A percentile compares a stretch with the other conserved stretches of the same genome.
Conservation (phyloP, 2,797 vertebrate genomes). For the Podargus strigoides region DNA sequence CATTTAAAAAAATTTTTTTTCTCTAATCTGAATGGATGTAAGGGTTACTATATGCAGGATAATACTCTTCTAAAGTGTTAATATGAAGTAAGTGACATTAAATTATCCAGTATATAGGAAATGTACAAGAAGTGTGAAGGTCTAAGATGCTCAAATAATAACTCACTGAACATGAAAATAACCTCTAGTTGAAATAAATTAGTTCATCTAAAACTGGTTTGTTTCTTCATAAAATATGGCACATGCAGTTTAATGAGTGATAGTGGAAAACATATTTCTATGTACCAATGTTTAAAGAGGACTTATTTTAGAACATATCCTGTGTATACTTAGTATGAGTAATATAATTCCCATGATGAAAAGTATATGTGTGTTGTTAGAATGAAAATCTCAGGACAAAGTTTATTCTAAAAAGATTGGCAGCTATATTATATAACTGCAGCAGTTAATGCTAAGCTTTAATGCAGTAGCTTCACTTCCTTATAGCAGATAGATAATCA, state of each 20-base stretch:
- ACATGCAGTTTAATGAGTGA: neutral
- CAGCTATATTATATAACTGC: neutral
- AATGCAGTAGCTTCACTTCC: neutral
- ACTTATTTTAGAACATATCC: neutral
- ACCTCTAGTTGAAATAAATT: neutral
- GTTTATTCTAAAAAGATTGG: neutral
- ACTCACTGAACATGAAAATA: neutral
- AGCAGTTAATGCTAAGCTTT: neutral
- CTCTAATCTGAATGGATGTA: neutral
- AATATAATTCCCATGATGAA: neutral
- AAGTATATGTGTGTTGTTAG: neutral
- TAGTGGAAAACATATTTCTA: neutral
- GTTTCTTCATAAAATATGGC: neutral
- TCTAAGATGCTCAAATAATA: neutral
- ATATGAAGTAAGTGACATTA: neutral
- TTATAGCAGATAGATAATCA: neutral
- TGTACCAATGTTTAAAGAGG: neutral
- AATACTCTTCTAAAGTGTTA: neutral
- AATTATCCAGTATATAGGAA: neutral
- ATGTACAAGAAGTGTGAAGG: neutral
- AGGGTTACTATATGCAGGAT: neutral
- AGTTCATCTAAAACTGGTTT: neutral
- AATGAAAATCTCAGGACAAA: neutral
- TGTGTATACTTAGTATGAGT: neutral
- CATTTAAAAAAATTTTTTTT: neutral